These are phyloP conservation scores for Pinna nobilis DNA, from an alignment of 1,140 invertebrate species.

Conservation along the genomic window DNA sequence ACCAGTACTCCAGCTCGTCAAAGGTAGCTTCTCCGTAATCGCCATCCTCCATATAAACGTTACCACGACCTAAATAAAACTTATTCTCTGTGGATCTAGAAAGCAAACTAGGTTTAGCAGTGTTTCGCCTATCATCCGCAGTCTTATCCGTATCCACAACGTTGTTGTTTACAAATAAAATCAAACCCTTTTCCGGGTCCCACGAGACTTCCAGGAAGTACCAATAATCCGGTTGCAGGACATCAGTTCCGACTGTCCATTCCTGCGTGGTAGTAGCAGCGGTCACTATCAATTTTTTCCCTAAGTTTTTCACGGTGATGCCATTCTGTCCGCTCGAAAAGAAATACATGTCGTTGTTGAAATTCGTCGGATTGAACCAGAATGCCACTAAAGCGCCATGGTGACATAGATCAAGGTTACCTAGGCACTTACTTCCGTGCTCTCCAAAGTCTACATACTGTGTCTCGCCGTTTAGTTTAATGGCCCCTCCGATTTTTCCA, in stretches of 20 bases:
- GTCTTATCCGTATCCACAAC: conserved; percentile 42
- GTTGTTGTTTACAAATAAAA: conserved; percentile 61
- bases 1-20: conserved; percentile 72
- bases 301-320: conserved; percentile 49
- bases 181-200: conserved; percentile 63
- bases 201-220: conserved; percentile 70
- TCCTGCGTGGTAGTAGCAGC: conserved; percentile 52
- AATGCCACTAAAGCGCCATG: conserved; percentile 62
- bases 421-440: conserved; percentile 59
- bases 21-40: conserved; percentile 59
- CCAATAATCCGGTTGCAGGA: conserved; percentile 59
- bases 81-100: conserved; percentile 31
- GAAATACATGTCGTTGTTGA: conserved; percentile 59
- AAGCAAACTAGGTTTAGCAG: conserved; percentile 8
- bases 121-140: not conserved
- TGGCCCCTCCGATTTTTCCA: conserved; percentile 64
- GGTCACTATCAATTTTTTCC: conserved; percentile 41
- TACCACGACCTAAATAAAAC: conserved; percentile 61
- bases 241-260: conserved; percentile 55
- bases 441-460: conserved; percentile 65
- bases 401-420: conserved; percentile 67
- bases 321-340: conserved; percentile 70
- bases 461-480: conserved; percentile 55
- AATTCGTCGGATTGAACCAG: conserved; percentile 61
- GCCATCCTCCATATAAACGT: conserved; percentile 48